phyloP scores from a whole-genome alignment of 2,113 vertebrate species.

The Gavia stellata region DNA sequence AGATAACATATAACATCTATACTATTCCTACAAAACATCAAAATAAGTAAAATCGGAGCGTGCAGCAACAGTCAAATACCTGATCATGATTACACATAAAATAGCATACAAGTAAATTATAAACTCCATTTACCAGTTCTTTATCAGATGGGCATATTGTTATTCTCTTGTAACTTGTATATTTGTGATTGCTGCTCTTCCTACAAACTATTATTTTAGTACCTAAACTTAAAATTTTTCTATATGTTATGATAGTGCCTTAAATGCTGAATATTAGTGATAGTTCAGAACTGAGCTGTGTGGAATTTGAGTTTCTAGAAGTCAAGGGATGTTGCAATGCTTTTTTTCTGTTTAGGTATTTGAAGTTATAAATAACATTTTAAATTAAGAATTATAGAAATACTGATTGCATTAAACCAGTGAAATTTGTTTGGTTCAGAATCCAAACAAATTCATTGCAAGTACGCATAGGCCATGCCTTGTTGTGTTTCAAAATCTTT shows the following conservation, averaged over 20 bases:
- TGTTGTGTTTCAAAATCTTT: neutral
- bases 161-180: neutral
- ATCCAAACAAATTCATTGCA: neutral
- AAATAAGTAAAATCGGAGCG: neutral
- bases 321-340: neutral
- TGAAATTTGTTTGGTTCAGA: neutral
- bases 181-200: neutral
- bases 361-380: neutral
- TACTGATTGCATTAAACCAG: neutral
- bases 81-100: neutral
- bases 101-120: neutral
- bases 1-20: rapidly evolving
- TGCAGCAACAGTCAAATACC: neutral
- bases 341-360: neutral
- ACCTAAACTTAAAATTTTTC: neutral
- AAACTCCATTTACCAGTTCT: neutral
- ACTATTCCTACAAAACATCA: rapidly evolving
- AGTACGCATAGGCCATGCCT: neutral
- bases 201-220: neutral
- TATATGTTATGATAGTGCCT: rapidly evolving
- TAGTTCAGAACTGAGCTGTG: neutral
- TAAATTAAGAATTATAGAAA: neutral
- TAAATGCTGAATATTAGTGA: neutral
- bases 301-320: neutral
- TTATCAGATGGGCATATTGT: neutral